Base-by-base conservation (phyloP, 2,888 invertebrate genomes). In the Zonitis immaculata region DNA sequence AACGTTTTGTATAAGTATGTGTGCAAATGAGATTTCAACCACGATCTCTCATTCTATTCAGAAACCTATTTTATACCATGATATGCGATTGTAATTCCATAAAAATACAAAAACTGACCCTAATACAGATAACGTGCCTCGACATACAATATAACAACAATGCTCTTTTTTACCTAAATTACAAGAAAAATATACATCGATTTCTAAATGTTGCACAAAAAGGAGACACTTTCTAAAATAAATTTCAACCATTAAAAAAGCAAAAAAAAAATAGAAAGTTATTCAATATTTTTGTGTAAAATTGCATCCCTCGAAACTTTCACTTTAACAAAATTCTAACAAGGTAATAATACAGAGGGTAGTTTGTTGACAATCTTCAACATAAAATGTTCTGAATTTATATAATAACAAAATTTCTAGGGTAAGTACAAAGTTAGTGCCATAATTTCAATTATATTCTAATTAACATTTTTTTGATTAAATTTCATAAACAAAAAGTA, bases 11-110 rank as follows among this genome's bases (percentile, higher is more conserved):
- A n/a, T 65, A 62, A 65, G 64, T 66, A 67, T 65, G 67, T 69
- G 69, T 68, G 68, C 66, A 70, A 71, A 69, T 73, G 73, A 73
- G 73, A 72, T 74, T 67, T 64, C 64, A 58, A 64, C 66, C 64
- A 57, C 63, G 62, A 61, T 65, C 30, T 60, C 25, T 35, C 52
- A 61, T 64, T 65, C 62, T 63, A 58, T 61, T 62, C 54, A n/a
- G 49, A 26, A 54, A 54, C 47, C 50, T 47, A 54, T n/a, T n/a
- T 54, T 54, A 49, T 54, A 51, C 57, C 47, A 49, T 48, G 46
- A 51, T 52, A 52, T 54, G 49, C 27, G 54, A 54, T 49, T 54
- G 55, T 58, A 60, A 60, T 62, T 62, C 50, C 52, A 51, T 45
- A 57, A 57, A 57, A 55, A 56, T 52, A 47, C 44, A 32, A 50